Conservation (phyloP, 2,113 vertebrate genomes). For the Cisticola juncidis region DNA sequence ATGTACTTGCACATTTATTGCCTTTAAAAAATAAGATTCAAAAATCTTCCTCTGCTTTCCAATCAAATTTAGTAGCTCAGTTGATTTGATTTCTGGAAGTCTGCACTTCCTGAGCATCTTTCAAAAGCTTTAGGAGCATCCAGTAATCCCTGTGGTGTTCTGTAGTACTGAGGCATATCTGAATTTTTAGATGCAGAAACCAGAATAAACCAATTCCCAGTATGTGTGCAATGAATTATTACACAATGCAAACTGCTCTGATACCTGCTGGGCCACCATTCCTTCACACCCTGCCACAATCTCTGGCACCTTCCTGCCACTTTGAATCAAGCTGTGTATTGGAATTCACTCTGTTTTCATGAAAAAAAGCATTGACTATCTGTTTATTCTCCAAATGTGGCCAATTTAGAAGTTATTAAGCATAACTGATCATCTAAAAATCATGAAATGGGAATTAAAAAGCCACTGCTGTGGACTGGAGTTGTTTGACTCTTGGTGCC, state of each 20-base stretch:
- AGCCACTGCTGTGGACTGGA: not conserved
- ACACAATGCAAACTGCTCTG: not conserved
- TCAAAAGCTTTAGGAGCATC: not conserved
- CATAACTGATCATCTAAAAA: not conserved
- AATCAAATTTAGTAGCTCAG: not conserved
- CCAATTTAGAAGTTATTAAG: not conserved
- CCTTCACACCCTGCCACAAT: not conserved
- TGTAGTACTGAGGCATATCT: not conserved
- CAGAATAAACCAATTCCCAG: not conserved
- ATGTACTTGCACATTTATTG: slow-evolving; percentile 35
- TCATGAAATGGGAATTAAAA: not conserved
- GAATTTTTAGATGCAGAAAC: not conserved
- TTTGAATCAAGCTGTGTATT: not conserved
- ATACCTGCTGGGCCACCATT: not conserved
- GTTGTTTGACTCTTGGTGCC: not conserved
- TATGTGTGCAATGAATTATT: not conserved
- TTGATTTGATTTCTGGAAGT: not conserved
- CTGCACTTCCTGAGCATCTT: not conserved
- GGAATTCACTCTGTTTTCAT: not conserved
- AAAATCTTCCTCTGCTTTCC: not conserved
- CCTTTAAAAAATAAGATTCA: not conserved
- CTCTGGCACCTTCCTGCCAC: not conserved
- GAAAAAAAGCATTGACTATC: not conserved
- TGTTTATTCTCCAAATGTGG: not conserved
- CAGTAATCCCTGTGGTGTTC: not conserved